Conservation (phyloP, 2,113 vertebrate species). For the Blennius ocellaris region DNA sequence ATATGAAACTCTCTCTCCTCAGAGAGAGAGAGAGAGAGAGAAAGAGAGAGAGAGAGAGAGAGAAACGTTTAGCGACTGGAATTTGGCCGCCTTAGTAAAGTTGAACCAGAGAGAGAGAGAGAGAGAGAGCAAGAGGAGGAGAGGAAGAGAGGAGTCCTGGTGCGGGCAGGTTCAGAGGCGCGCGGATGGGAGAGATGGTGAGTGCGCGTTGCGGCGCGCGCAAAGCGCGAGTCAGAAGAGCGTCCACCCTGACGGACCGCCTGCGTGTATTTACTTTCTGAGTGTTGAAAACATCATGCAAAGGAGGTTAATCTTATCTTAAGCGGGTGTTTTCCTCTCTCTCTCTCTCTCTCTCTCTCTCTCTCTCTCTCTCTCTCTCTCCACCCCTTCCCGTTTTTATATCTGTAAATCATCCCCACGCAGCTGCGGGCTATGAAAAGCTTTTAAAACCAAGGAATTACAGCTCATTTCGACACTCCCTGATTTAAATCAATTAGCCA, state of each 20-base stretch:
- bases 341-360: no score
- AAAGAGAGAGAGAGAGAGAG: no score
- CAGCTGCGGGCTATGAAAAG: no score
- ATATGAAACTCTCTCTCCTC: constrained; percentile 16
- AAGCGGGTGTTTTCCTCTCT: not conserved
- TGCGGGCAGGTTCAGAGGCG: constrained; percentile 22
- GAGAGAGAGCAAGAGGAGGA: not conserved
- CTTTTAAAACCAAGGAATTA: no score
- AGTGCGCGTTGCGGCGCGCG: constrained; percentile 41
- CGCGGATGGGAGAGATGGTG: constrained; percentile 34
- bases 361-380: no score
- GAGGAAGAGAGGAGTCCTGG: constrained; percentile 14
- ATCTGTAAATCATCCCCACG: no score
- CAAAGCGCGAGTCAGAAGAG: not conserved
- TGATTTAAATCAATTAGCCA: no score
- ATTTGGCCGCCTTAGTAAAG: constrained; percentile 54
- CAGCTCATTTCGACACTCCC: no score
- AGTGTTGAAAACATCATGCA: not conserved
- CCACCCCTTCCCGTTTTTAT: no score
- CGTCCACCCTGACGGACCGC: constrained; percentile 33
- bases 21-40: not conserved
- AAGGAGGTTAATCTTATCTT: constrained; percentile 24
- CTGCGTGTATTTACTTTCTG: constrained; percentile 30
- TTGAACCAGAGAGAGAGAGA: constrained; percentile 34
- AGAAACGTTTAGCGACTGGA: constrained; percentile 4